Evolutionary conservation across 2,113 vertebrate genomes (phyloP).

Genomic region (Erythrolamprus reginae): DNA sequence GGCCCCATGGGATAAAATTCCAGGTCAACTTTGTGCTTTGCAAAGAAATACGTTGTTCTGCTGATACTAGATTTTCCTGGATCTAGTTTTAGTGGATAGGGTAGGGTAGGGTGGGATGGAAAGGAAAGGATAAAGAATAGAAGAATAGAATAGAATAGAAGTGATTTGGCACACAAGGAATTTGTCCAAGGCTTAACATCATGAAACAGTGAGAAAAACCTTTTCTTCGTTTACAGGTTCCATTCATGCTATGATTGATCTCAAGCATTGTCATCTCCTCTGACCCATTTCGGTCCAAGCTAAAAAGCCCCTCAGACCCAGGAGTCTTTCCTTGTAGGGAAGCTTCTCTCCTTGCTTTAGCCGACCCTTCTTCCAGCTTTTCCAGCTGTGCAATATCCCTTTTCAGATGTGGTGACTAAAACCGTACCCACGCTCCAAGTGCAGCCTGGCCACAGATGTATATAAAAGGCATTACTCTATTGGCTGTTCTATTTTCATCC

Average conservation of each 20-base stretch:
- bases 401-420: not conserved
- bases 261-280: not conserved
- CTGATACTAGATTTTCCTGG: not conserved
- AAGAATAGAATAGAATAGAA: not conserved
- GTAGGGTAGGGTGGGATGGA: not conserved
- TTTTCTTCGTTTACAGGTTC: not conserved
- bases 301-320: not conserved
- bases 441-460: not conserved
- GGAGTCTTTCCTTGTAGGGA: not conserved
- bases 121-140: no score
- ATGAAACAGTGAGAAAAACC: not conserved
- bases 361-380: not conserved
- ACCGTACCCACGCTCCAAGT: not conserved
- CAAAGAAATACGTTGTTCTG: not conserved
- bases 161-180: not conserved
- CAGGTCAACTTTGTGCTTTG: not conserved
- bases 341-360: not conserved
- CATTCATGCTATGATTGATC: not conserved
- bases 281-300: not conserved
- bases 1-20: not conserved
- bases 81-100: not conserved
- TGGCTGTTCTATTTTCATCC: not conserved
- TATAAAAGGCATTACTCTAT: not conserved
- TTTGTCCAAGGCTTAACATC: not conserved
- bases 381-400: not conserved